Conservation (phyloP, 2,888 invertebrate genomes). For the Orthonevra nobilis region DNA sequence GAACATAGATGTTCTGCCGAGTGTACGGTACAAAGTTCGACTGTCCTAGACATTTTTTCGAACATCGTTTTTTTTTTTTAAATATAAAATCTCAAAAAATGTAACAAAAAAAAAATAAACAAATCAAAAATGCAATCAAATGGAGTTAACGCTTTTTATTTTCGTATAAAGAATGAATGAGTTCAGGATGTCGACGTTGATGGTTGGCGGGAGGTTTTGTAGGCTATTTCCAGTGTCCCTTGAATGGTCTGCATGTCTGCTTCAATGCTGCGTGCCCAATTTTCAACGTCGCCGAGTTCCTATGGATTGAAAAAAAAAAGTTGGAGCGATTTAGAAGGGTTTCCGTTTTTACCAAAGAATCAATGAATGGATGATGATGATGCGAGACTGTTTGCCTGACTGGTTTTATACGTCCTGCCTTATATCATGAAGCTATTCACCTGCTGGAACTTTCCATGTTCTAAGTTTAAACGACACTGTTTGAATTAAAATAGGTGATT, state of each 20-base stretch:
- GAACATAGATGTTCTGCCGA: constrained; percentile 12
- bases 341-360: too few relatives aligned
- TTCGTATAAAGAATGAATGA: too few relatives aligned
- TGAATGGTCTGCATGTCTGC: constrained; percentile 96
- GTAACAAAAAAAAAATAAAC: constrained; percentile 47
- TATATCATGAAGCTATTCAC: too few relatives aligned
- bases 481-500: too few relatives aligned
- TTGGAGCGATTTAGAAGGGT: neutral
- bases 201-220: constrained; percentile 85
- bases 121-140: constrained; percentile 61
- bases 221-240: constrained; percentile 95
- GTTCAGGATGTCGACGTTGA: constrained; percentile 68
- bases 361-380: too few relatives aligned
- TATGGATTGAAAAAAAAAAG: constrained; percentile 59
- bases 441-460: too few relatives aligned
- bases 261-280: constrained; percentile 98
- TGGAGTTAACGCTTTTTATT: too few relatives aligned
- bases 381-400: too few relatives aligned
- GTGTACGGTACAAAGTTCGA: constrained; percentile 20
- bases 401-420: too few relatives aligned
- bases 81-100: constrained; percentile 39
- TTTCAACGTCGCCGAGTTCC: constrained; percentile 99
- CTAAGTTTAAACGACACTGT: too few relatives aligned
- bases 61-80: constrained; percentile 49
- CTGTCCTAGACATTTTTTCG: constrained; percentile 35